phyloP scores from a whole-genome alignment of 2,113 vertebrate species.

The Ptyas mucosa region DNA sequence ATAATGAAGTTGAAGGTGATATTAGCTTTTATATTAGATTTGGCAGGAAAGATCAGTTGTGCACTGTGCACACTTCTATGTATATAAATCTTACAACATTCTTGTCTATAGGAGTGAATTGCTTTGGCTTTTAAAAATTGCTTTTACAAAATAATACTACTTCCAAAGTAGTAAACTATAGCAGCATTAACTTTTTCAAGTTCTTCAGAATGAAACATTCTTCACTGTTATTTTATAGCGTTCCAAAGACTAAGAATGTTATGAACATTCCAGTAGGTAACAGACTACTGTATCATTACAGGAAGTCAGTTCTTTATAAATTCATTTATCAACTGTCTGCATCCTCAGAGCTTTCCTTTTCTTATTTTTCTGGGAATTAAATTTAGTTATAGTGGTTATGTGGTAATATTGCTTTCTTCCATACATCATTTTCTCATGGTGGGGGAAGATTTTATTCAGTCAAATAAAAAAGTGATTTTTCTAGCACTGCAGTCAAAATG shows the following conservation, averaged over 20 bases:
- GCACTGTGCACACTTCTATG: not conserved
- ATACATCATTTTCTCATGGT: constrained; percentile 16
- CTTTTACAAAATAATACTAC: not conserved
- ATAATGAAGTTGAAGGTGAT: not conserved
- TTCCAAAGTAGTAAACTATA: not conserved
- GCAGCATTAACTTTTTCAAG: not conserved
- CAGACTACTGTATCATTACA: not conserved
- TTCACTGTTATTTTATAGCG: not conserved
- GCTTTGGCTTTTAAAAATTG: not conserved
- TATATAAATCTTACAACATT: not conserved
- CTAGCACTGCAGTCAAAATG: constrained; percentile 16
- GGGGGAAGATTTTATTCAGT: constrained; percentile 22
- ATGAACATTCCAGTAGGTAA: not conserved
- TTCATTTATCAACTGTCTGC: constrained; percentile 10
- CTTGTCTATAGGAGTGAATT: not conserved
- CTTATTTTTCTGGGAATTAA: constrained; percentile 12
- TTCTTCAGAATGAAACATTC: not conserved
- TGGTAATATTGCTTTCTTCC: constrained; percentile 5
- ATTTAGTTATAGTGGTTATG: constrained; percentile 10
- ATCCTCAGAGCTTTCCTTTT: not conserved
- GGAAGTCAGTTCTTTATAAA: constrained; percentile 21
- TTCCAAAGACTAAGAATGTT: not conserved
- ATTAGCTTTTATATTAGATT: not conserved
- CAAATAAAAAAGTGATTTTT: constrained; percentile 22
- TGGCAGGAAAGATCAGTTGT: not conserved